Evolutionary conservation across 2,113 vertebrate species (phyloP).

Genomic region (Amia ocellicauda): DNA sequence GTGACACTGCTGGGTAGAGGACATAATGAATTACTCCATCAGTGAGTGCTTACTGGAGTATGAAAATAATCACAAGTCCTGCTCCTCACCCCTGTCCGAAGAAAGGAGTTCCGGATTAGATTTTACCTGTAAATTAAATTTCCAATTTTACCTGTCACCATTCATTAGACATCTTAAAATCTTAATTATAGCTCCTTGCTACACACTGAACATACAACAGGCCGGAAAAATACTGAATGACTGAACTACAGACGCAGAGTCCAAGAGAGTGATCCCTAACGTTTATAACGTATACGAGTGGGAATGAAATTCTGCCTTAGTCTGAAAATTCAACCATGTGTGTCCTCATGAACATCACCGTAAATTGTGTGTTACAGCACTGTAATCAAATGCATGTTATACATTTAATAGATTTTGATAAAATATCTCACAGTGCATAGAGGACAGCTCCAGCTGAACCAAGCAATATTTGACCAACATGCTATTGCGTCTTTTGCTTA

Average conservation of each 20-base stretch:
- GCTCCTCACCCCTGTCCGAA: conserved; percentile 13
- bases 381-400: too few relatives aligned
- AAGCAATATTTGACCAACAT: too few relatives aligned
- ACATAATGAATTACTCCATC: conserved; percentile 9
- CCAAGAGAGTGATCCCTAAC: neutral
- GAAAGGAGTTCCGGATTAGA: conserved; percentile 7
- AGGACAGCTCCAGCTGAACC: too few relatives aligned
- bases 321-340: too few relatives aligned
- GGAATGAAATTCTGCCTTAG: too few relatives aligned
- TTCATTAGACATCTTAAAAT: conserved; percentile 12
- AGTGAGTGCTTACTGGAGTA: conserved; percentile 2
- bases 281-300: neutral
- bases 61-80: conserved; percentile 15
- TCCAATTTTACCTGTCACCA: conserved; percentile 15
- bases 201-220: conserved; percentile 7
- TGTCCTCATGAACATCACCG: too few relatives aligned
- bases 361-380: too few relatives aligned
- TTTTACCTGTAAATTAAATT: conserved; percentile 22
- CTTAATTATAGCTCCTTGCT: conserved; percentile 1
- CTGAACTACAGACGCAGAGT: neutral
- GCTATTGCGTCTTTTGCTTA: too few relatives aligned
- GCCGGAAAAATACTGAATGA: too few relatives aligned
- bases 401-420: too few relatives aligned
- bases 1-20: too few relatives aligned
- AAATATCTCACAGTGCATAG: too few relatives aligned